phyloP scores from a whole-genome alignment of 2,888 invertebrate species.

The Prenolepis imparis region DNA sequence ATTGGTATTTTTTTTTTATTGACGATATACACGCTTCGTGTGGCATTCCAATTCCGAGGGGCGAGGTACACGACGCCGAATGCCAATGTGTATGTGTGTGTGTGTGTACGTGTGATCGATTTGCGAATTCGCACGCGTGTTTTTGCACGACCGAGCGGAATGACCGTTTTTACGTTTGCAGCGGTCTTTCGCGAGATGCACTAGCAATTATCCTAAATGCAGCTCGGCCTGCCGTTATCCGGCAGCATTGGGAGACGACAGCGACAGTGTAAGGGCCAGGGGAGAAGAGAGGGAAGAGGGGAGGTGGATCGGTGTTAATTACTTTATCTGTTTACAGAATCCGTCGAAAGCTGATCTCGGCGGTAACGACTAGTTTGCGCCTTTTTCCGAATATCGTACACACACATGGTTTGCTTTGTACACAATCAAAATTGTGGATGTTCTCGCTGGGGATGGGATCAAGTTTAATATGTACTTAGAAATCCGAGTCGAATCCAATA shows the following conservation, averaged over 20 bases:
- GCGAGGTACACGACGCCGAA: conserved; percentile 33
- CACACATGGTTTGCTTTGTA: neutral
- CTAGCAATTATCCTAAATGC: conserved; percentile 77
- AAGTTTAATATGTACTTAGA: too few relatives aligned
- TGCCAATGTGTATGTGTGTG: neutral
- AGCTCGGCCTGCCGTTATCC: conserved; percentile 60
- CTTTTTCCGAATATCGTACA: neutral
- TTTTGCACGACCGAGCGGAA: conserved; percentile 59
- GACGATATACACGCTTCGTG: conserved; percentile 44
- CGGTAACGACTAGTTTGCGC: conserved; percentile 38
- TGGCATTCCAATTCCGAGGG: conserved; percentile 56
- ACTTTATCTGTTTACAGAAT: conserved; percentile 76
- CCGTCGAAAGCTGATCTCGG: conserved; percentile 51
- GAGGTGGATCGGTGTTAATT: conserved; percentile 69
- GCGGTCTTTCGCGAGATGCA: conserved; percentile 57
- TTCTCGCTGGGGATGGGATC: neutral
- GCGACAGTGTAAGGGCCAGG: neutral
- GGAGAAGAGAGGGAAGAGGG: neutral
- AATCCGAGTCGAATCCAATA: too few relatives aligned
- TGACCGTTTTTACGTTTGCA: conserved; percentile 53
- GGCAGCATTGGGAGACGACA: conserved; percentile 30
- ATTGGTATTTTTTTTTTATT: conserved; percentile 46
- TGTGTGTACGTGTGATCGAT: conserved; percentile 28
- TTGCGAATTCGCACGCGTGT: conserved; percentile 57
- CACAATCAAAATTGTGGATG: conserved; percentile 15